Conservation (phyloP, 1,140 invertebrate genomes). For the Holcopasites calliopsidis region DNA sequence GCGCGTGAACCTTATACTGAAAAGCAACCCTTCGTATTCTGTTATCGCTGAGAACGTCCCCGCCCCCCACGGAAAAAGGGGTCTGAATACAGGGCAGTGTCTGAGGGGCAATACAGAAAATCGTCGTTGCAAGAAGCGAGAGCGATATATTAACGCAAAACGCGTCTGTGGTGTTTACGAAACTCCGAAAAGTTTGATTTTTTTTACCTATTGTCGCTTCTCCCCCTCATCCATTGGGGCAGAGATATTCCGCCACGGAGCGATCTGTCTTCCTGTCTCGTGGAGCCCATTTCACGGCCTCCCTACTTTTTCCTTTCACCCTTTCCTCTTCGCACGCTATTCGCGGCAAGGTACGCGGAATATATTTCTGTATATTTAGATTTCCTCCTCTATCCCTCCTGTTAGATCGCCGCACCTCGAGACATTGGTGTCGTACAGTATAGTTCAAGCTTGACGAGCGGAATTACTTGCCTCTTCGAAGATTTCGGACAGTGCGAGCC, state of each 20-base stretch:
- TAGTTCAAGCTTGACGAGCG: neutral
- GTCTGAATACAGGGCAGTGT: no score
- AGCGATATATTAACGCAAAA: no score
- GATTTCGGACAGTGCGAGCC: neutral
- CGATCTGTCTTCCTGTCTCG: constrained; percentile 77
- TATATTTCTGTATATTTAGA: neutral
- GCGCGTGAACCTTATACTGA: neutral
- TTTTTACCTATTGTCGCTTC: constrained; percentile 77
- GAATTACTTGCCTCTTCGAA: neutral
- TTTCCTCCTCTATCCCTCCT: neutral
- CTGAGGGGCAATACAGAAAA: no score
- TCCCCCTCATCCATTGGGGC: constrained; percentile 82
- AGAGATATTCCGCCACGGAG: constrained; percentile 79
- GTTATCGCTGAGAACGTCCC: no score
- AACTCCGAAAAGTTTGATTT: no score
- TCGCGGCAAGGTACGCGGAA: neutral
- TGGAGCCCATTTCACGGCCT: constrained; percentile 71
- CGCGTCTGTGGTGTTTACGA: no score
- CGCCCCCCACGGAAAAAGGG: no score
- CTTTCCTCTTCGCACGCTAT: neutral
- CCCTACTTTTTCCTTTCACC: neutral
- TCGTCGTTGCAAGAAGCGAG: no score
- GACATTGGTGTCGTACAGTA: constrained; percentile 21
- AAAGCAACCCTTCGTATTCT: no score
- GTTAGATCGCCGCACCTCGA: neutral